These are phyloP conservation scores for Etheostoma spectabile DNA, from an alignment of 2,113 vertebrate species.

Conservation along the genomic window DNA sequence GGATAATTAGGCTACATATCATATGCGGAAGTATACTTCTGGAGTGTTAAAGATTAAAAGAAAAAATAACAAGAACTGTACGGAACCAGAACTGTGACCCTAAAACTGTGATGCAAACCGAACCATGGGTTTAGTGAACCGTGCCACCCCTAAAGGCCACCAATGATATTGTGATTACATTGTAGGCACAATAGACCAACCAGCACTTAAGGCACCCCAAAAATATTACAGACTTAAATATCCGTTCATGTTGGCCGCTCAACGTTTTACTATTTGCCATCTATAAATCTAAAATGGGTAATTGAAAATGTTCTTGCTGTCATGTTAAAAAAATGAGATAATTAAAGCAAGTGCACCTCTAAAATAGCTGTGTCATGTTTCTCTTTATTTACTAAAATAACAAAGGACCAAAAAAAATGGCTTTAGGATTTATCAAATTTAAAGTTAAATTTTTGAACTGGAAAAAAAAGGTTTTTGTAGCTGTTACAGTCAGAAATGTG, in stretches of 20 bases:
- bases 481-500: background rate
- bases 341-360: background rate
- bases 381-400: background rate
- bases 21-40: no score
- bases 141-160: background rate
- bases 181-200: background rate
- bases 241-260: background rate
- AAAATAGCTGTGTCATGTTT: background rate
- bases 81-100: no score
- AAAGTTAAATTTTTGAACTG: background rate
- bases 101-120: no score
- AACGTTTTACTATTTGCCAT: background rate
- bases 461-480: background rate
- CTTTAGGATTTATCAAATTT: background rate
- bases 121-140: no score
- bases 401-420: background rate
- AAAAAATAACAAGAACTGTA: no score
- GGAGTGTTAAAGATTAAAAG: no score
- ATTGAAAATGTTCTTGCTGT: background rate
- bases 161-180: no score
- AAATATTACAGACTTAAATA: background rate
- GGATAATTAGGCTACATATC: no score
- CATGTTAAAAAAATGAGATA: background rate
- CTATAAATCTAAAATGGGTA: background rate
- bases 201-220: background rate